These are phyloP conservation scores for Ornithoptera priamus DNA, from an alignment of 2,888 invertebrate genomes.

Conservation along the genomic window DNA sequence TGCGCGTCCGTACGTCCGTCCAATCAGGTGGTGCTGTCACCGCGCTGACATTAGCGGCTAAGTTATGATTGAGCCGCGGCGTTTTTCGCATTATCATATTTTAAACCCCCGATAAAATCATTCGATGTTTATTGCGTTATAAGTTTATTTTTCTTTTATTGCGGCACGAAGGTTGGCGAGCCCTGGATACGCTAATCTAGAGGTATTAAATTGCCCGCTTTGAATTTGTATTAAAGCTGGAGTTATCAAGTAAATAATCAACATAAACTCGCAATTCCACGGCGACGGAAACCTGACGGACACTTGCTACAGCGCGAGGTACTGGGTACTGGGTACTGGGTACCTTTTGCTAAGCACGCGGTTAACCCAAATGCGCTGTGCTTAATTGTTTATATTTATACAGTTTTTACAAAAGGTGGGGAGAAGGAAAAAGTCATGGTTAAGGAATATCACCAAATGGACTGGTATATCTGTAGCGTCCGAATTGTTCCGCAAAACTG, in stretches of 20 bases:
- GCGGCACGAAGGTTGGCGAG: constrained; percentile 37
- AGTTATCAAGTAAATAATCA: constrained; percentile 26
- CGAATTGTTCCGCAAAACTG: too few relatives aligned
- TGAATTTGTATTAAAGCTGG: constrained; percentile 26
- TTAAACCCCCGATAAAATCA: constrained; percentile 62
- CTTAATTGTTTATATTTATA: too few relatives aligned
- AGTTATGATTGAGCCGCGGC: constrained; percentile 69
- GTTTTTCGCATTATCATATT: constrained; percentile 63
- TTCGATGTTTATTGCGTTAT: constrained; percentile 54
- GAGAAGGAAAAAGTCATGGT: too few relatives aligned
- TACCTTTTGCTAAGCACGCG: constrained; percentile 1
- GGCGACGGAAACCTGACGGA: constrained; percentile 23
- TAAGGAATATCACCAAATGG: too few relatives aligned
- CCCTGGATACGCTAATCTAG: constrained; percentile 26
- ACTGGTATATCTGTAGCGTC: too few relatives aligned
- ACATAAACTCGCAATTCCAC: constrained; percentile 27
- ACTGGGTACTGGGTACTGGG: too few relatives aligned
- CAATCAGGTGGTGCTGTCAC: constrained; percentile 57
- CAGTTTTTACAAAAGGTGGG: too few relatives aligned
- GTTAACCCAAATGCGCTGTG: constrained; percentile 18
- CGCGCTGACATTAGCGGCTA: constrained; percentile 60
- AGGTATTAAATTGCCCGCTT: constrained; percentile 24
- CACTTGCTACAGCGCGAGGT: neutral
- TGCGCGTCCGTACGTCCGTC: constrained; percentile 33
- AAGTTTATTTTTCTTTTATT: constrained; percentile 44